A percentile compares a stretch with the other conserved stretches of the same genome.
Evolutionary conservation across 2,888 invertebrate species (phyloP).

Genomic region (Argyresthia albistria): DNA sequence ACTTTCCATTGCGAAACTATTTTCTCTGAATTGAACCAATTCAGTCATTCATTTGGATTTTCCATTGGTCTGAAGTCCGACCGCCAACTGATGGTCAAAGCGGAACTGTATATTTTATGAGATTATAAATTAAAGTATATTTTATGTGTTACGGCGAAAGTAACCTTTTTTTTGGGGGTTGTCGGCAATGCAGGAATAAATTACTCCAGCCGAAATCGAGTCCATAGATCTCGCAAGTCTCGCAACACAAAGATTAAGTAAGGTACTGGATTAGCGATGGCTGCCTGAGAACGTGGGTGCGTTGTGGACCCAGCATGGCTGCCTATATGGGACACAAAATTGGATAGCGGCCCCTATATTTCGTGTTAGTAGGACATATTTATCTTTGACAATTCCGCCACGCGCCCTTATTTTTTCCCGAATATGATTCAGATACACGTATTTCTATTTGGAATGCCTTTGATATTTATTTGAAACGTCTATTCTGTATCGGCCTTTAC

Average conservation of each 20-base stretch:
- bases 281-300: background rate
- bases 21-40: too few relatives aligned
- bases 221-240: background rate
- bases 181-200: too few relatives aligned
- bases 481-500: background rate
- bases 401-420: background rate
- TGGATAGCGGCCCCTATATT: slow-evolving; percentile 1
- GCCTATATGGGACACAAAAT: slow-evolving; percentile 1
- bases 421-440: background rate
- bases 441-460: background rate
- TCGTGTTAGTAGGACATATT: background rate
- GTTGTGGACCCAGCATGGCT: background rate
- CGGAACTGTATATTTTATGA: too few relatives aligned
- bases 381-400: background rate
- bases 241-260: slow-evolving; percentile 30
- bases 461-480: background rate
- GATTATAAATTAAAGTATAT: too few relatives aligned
- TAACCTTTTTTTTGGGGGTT: too few relatives aligned
- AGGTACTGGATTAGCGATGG: slow-evolving; percentile 23
- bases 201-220: too few relatives aligned
- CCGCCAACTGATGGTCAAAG: too few relatives aligned
- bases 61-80: too few relatives aligned
- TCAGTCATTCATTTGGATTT: too few relatives aligned
- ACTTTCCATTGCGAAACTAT: too few relatives aligned
- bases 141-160: too few relatives aligned